Base-by-base conservation (phyloP, 2,888 invertebrate species). In the Acanthococcus lagerstroemiae region DNA sequence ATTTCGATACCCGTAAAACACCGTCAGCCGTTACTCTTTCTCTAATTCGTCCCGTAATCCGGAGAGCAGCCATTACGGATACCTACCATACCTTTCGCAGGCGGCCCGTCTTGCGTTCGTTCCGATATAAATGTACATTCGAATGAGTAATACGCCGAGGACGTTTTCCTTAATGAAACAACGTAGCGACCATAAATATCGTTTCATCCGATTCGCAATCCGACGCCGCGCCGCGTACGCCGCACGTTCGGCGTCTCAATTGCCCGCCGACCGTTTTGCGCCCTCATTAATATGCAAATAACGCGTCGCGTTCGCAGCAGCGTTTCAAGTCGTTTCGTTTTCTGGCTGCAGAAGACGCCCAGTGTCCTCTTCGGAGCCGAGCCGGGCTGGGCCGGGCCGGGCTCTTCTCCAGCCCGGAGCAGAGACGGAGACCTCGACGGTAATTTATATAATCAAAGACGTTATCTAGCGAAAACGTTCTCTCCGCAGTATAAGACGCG, bases 251-350 rank as follows among this genome's bases (percentile, higher is more conserved):
- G n/a, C 24, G 57, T 24, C 37, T 24, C 57, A 57, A 57, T 57
- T 57, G 57, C 57, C 44, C n/a, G n/a, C n/a, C n/a, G 48, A n/a
- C 58, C 58, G 58, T 58, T 58, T 58, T 58, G 46, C 46, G 46
- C n/a, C n/a, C 58, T 58, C 58, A 58, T 58, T 58, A 58, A 58
- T 58, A 58, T 58, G 58, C 58, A 58, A 58, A 58, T 58, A 58
- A 58, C 46, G 57, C 57, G 30, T 25, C 46, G 58, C 58, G 46
- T 58, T 58, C 48, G 46, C 48, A 19, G 58, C 58, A 48, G 46
- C 58, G 48, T 58, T 58, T 58, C 58, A 58, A 58, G 58, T 58
- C 58, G 45, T 58, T 58, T 25, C 57, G 15, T 45, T 45, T 45
- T 45, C 19, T 19, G 46, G 15, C 19, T 45, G 15, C 48, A 45